Percentiles rank a stretch among this genome's conserved stretches.
Conservation (phyloP, 2,113 vertebrate species). For the Orthonyx spaldingii region DNA sequence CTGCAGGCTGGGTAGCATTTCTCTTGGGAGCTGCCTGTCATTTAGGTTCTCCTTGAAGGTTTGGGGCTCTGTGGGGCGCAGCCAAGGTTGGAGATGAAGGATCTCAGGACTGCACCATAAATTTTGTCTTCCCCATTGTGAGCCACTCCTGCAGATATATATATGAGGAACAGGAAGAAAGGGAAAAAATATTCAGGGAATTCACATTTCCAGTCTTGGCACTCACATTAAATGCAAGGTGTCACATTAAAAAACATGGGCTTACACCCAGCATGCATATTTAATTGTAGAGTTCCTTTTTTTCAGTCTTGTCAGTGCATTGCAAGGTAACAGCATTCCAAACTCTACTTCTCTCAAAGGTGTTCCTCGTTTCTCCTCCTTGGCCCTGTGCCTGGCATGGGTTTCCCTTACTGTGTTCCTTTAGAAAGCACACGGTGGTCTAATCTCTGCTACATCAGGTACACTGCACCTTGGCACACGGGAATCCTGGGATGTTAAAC, state of each 20-base stretch:
- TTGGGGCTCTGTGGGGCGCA: background rate
- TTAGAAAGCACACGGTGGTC: background rate
- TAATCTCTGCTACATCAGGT: accelerated
- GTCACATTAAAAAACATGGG: background rate
- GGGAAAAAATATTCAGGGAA: background rate
- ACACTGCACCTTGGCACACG: background rate
- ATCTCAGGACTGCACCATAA: background rate
- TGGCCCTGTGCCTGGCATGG: background rate
- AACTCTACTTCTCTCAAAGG: background rate
- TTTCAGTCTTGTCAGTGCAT: background rate
- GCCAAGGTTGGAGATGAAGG: background rate
- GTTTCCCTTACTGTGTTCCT: background rate
- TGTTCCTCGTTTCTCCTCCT: background rate
- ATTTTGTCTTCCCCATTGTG: background rate
- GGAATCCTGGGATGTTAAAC: background rate
- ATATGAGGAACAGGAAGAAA: background rate
- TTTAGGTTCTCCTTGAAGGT: background rate
- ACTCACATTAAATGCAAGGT: background rate
- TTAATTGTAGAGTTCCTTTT: background rate
- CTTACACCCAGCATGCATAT: background rate
- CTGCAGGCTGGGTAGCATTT: conserved; percentile 18
- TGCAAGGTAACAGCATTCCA: background rate
- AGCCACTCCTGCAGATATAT: background rate
- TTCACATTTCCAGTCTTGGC: background rate
- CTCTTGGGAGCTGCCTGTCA: background rate